These are phyloP conservation scores for Lepidurus apus DNA, from an alignment of 1,140 invertebrate genomes.

Conservation along the genomic window DNA sequence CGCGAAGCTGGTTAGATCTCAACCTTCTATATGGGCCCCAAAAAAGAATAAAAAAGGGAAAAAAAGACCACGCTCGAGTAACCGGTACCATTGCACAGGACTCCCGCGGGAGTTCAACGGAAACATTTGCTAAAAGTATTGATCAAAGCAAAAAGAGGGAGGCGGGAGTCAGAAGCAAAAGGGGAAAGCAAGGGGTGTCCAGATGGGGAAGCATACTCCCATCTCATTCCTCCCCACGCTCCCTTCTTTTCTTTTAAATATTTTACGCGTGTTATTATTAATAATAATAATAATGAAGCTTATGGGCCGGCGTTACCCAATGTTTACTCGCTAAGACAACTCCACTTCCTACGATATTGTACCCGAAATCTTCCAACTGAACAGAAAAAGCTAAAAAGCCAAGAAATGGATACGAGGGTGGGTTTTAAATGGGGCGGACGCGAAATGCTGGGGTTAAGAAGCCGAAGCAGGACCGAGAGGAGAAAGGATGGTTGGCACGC, in stretches of 20 bases:
- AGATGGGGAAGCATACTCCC: neutral
- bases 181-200: neutral
- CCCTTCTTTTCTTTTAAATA: neutral
- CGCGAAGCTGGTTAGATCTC: neutral
- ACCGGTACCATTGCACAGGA: neutral
- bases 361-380: too few relatives aligned
- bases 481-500: conserved; percentile 20
- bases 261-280: neutral
- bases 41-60: neutral
- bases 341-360: too few relatives aligned
- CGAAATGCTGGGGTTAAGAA: neutral
- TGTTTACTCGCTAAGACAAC: too few relatives aligned
- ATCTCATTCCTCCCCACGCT: neutral
- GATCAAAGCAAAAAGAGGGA: conserved; percentile 20
- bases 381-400: neutral
- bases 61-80: neutral
- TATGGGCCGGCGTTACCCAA: too few relatives aligned
- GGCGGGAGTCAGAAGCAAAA: neutral
- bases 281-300: too few relatives aligned
- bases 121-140: conserved; percentile 22
- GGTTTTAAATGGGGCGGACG: neutral
- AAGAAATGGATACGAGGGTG: neutral
- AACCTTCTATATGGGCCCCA: neutral
- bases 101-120: neutral
- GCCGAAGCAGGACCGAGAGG: neutral